phyloP scores from a whole-genome alignment of 2,888 invertebrate genomes.

The Frankliniella intonsa region DNA sequence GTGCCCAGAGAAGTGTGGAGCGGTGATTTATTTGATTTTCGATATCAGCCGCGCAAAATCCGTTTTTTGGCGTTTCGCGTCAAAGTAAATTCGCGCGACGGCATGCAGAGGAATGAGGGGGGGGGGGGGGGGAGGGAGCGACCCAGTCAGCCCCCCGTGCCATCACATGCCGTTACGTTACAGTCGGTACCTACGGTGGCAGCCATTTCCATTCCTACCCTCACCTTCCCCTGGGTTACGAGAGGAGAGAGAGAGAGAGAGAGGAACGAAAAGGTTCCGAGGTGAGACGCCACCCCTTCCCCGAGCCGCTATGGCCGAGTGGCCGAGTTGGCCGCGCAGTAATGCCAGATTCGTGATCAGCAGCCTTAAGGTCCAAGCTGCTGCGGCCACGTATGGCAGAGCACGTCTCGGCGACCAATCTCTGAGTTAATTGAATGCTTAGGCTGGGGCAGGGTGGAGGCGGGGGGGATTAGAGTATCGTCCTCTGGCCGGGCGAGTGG shows the following conservation, averaged over 20 bases:
- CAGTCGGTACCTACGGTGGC: too few relatives aligned
- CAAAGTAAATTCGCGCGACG: not conserved
- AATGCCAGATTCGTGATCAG: slow-evolving; percentile 16
- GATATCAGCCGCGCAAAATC: not conserved
- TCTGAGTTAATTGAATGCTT: slow-evolving; percentile 17
- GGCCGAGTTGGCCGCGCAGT: not conserved
- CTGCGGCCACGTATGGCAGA: not conserved
- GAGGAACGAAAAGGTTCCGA: too few relatives aligned
- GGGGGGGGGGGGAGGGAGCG: not conserved
- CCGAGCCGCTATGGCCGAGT: too few relatives aligned
- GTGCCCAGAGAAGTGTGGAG: too few relatives aligned
- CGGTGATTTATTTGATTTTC: slow-evolving; percentile 17
- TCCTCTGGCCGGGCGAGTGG: too few relatives aligned
- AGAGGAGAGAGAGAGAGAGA: too few relatives aligned
- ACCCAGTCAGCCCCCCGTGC: not conserved
- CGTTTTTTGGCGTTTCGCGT: not conserved
- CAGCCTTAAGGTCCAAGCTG: not conserved
- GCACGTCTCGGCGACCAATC: slow-evolving; percentile 3
- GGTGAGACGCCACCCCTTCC: too few relatives aligned
- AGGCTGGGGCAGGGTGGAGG: not conserved
- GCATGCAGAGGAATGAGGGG: not conserved
- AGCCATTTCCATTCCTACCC: too few relatives aligned
- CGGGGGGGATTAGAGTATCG: too few relatives aligned
- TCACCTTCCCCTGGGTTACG: too few relatives aligned
- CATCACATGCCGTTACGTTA: too few relatives aligned